Base-by-base conservation (phyloP, 2,888 invertebrate genomes). In the Amblyjoppa proteus region DNA sequence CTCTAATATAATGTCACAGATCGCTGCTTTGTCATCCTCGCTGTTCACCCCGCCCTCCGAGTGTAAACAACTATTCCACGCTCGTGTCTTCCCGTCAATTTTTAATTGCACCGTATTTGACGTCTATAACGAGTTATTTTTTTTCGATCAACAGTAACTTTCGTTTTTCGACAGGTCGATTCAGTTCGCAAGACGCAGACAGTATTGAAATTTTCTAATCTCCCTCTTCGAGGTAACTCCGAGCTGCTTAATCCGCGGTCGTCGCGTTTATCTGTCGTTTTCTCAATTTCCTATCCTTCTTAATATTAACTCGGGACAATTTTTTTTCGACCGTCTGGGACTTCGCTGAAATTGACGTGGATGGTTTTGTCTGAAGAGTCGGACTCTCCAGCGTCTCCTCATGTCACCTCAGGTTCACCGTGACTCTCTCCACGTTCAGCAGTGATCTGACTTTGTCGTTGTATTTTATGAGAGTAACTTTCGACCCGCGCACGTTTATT, bases 381-480 rank as follows among this genome's bases (percentile, higher is more conserved):
- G 78, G 68, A 45, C 85, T 88, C 91, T 88, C 90, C 90, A 91
- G 91, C 34, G 82, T 61, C 75, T 88, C 90, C 90, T 93, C 91
- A 87, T 94, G 95, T 95, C 95, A 95, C 94, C 95, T 95, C 77
- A 94, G 92, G 85, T 93, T 93, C 94, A 97, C 96, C 88, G 96
- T 94, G 88, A 97, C 96, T 87, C 96, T 96, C 94, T 98, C 97
- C 83, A 98, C 97, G 93, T 97, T 97, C 91, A 98, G 95, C 92
- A 98, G 95, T 94, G 97, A 97, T 91, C 96, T 96, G 89, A 98
- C 97, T 93, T 96, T 97, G 91, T 98, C 97, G 90, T 97, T 98
- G 95, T 98, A 97, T 92, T 97, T 96, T 88, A 98, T 96, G 81
- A 98, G 96, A 75, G 97, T 96, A 89, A 98, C 97, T 94, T 97